Evolutionary conservation across 2,888 invertebrate species (phyloP).

Genomic region (Mycalesis mineus): DNA sequence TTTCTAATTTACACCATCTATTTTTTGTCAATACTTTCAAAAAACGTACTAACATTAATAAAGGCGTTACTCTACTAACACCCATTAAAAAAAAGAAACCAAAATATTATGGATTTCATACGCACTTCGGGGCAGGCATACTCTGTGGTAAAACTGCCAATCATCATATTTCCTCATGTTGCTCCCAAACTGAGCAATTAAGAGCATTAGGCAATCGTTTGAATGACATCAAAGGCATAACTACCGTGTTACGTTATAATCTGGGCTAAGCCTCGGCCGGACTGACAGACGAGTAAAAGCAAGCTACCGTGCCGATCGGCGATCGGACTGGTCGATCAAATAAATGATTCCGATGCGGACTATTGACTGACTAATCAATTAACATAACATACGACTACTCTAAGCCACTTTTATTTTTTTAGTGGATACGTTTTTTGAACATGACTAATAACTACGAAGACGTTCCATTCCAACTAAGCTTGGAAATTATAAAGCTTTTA

Average conservation of each 20-base stretch:
- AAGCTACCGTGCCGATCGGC: slow-evolving; percentile 49
- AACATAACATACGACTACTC: slow-evolving; percentile 50
- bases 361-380: slow-evolving; percentile 70
- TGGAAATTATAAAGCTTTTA: no score
- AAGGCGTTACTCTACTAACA: no score
- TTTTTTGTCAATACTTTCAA: no score
- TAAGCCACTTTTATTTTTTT: no score
- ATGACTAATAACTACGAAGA: no score
- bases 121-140: background rate
- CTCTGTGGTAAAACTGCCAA: slow-evolving; percentile 20
- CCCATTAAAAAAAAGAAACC: background rate
- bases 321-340: slow-evolving; percentile 56
- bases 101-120: background rate
- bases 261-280: slow-evolving; percentile 58
- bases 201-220: slow-evolving; percentile 61
- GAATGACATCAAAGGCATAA: slow-evolving; percentile 62
- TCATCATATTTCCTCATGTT: slow-evolving; percentile 30
- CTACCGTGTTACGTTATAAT: slow-evolving; percentile 77
- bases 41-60: no score
- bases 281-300: slow-evolving; percentile 72
- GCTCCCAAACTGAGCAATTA: slow-evolving; percentile 52
- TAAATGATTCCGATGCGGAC: slow-evolving; percentile 67
- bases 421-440: no score
- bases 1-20: no score
- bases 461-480: no score